Percentiles rank a stretch among this genome's conserved stretches.
Conservation (phyloP, 1,140 invertebrate species). For the Bicyclus anynana region DNA sequence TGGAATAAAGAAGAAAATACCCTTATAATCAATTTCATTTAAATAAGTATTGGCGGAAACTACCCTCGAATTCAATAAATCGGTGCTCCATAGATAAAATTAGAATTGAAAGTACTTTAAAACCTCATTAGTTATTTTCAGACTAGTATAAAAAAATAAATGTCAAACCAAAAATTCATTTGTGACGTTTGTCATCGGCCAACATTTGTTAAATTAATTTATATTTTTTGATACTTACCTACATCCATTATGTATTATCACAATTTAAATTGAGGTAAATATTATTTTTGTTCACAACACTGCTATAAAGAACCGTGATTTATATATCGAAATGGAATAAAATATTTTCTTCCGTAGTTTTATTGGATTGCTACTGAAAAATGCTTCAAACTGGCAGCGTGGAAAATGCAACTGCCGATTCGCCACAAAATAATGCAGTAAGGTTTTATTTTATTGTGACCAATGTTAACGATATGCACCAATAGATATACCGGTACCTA, state of each 20-base stretch:
- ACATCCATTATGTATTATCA: constrained; percentile 57
- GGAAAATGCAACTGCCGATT: constrained; percentile 40
- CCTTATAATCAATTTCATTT: too few species aligned
- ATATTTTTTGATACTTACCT: constrained; percentile 48
- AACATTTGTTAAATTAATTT: constrained; percentile 60
- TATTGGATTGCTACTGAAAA: constrained; percentile 41
- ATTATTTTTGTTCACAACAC: constrained; percentile 11
- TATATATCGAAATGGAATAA: constrained; percentile 6
- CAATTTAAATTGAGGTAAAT: constrained; percentile 54
- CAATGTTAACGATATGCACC: constrained; percentile 11
- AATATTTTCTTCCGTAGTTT: constrained; percentile 38
- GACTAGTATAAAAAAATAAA: background rate
- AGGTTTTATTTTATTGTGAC: constrained; percentile 22
- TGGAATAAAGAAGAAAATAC: too few species aligned
- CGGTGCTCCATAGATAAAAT: too few species aligned
- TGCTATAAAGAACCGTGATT: background rate
- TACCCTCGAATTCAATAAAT: too few species aligned
- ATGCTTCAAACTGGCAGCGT: constrained; percentile 54
- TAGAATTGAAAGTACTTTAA: background rate
- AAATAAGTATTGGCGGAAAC: too few species aligned
- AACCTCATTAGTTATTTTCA: background rate
- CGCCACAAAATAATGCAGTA: constrained; percentile 33
- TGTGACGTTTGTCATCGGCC: constrained; percentile 54
- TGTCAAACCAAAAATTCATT: constrained; percentile 12
- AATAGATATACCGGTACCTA: too few species aligned